Conservation (phyloP, 92 coral and sea anemone species). For the Umimayanthus kanabou region DNA sequence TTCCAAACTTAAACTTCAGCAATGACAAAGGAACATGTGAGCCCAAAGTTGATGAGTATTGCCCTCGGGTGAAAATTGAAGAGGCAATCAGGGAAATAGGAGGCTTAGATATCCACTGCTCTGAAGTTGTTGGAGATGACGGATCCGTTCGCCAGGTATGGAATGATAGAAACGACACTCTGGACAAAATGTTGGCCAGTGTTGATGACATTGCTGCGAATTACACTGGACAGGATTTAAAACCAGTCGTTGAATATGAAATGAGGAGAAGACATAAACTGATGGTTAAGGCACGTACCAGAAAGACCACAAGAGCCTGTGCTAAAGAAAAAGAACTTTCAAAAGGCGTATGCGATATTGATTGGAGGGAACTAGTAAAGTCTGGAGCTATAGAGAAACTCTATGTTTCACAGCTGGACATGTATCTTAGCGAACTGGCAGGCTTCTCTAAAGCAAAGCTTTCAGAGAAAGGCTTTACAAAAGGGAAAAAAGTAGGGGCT, state of each 20-base stretch:
- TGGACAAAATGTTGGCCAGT: constrained; percentile 37
- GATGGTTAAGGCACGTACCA: constrained; percentile 39
- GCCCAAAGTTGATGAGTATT: constrained; percentile 25
- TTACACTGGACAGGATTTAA: constrained; percentile 41
- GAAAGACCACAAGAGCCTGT: constrained; percentile 36
- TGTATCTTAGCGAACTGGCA: constrained; percentile 29
- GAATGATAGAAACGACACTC: constrained; percentile 42
- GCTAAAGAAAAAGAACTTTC: constrained; percentile 41
- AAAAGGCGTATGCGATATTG: constrained; percentile 44
- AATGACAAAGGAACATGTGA: too few relatives aligned
- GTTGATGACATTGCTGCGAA: constrained; percentile 39
- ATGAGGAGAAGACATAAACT: constrained; percentile 26
- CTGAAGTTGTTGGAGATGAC: too few relatives aligned
- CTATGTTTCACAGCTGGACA: constrained; percentile 47
- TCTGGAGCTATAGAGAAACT: constrained; percentile 30
- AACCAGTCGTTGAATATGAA: constrained; percentile 32
- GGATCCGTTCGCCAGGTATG: too few relatives aligned
- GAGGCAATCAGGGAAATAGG: constrained; percentile 25
- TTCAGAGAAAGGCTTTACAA: too few relatives aligned
- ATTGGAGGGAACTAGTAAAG: constrained; percentile 33
- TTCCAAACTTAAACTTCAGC: too few relatives aligned
- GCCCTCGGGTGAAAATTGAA: constrained; percentile 38
- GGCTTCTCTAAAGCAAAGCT: not conserved
- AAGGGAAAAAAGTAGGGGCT: too few relatives aligned
- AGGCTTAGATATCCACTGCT: too few relatives aligned